A percentile compares a stretch with the other conserved stretches of the same genome.
Conservation (phyloP, 2,113 vertebrate species). For the Macrotis lagotis region DNA sequence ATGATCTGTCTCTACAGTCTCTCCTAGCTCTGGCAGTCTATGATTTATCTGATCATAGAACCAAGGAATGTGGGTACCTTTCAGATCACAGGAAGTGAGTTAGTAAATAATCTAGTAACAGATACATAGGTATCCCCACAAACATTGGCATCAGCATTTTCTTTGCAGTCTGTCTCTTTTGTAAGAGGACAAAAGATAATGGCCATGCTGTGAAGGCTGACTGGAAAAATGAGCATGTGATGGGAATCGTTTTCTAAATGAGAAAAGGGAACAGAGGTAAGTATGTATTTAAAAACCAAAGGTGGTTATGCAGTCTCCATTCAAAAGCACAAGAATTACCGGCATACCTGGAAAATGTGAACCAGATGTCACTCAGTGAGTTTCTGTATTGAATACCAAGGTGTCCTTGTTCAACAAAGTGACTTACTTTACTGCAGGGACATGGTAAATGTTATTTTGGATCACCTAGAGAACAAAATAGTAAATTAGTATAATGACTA, state of each 20-base stretch:
- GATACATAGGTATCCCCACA: neutral
- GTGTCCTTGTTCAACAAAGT: constrained; percentile 47
- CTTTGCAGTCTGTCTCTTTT: constrained; percentile 6
- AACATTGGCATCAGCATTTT: constrained; percentile 28
- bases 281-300: neutral
- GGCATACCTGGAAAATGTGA: constrained; percentile 34
- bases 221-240: constrained; percentile 23
- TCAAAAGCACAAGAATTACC: constrained; percentile 23
- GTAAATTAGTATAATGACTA: constrained; percentile 55
- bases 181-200: neutral
- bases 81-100: neutral
- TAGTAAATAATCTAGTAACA: neutral
- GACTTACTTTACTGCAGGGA: constrained; percentile 42
- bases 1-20: neutral
- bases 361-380: neutral
- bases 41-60: neutral
- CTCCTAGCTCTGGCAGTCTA: neutral
- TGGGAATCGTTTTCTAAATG: constrained; percentile 29
- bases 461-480: constrained; percentile 46
- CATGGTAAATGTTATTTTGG: constrained; percentile 52
- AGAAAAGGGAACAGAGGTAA: constrained; percentile 1
- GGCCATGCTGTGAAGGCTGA: constrained; percentile 27
- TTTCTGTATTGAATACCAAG: constrained; percentile 46
- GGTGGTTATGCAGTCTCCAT: constrained; percentile 11
- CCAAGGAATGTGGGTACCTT: neutral